Conservation (phyloP, 2,113 vertebrate species). For the Lasiurus cinereus region DNA sequence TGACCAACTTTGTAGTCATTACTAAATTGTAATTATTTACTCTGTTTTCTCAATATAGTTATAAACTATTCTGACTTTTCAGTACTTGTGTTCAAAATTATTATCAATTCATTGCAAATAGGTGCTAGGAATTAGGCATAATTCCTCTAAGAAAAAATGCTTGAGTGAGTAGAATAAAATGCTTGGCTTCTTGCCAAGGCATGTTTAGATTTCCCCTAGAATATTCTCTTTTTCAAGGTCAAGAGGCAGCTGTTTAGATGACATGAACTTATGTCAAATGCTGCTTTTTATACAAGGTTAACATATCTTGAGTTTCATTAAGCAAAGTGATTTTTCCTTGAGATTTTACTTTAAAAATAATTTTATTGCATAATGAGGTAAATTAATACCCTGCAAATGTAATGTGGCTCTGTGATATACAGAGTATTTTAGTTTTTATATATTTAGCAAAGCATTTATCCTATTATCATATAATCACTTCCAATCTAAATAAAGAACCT, state of each 20-base stretch:
- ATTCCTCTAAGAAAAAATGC: neutral
- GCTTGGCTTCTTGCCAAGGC: constrained; percentile 61
- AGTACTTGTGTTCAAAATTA: constrained; percentile 19
- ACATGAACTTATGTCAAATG: constrained; percentile 65
- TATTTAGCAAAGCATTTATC: constrained; percentile 87
- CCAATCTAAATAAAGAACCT: constrained; percentile 84
- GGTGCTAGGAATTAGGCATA: neutral
- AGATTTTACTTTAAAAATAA: constrained; percentile 82
- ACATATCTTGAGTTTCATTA: constrained; percentile 64
- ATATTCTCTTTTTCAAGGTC: constrained; percentile 47
- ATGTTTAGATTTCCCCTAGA: constrained; percentile 61
- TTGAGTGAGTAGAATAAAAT: constrained; percentile 9
- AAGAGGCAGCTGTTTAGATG: constrained; percentile 53
- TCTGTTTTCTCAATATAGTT: constrained; percentile 20
- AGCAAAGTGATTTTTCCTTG: constrained; percentile 80
- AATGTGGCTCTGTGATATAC: constrained; percentile 83
- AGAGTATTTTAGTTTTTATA: constrained; percentile 85
- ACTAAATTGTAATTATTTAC: neutral
- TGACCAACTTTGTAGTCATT: neutral
- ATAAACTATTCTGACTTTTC: constrained; percentile 34
- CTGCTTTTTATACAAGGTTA: constrained; percentile 74
- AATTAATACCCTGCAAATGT: constrained; percentile 84
- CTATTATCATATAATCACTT: constrained; percentile 86
- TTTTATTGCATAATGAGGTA: constrained; percentile 77
- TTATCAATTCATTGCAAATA: neutral